Base-by-base conservation (phyloP, 2,113 vertebrate genomes). In the Caretta caretta region DNA sequence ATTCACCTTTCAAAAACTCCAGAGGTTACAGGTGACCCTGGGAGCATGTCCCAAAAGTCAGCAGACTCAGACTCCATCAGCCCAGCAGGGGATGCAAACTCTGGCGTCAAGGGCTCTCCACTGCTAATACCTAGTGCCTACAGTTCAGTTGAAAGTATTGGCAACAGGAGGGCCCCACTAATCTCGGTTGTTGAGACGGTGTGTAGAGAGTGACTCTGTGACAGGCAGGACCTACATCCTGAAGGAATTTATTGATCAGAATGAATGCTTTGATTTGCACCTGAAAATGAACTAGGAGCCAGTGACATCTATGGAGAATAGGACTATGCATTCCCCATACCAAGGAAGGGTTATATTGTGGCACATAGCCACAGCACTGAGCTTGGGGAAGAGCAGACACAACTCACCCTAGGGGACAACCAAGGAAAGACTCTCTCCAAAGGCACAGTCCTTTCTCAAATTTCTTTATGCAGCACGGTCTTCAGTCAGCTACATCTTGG, bases 291-390 rank as follows among this genome's bases (percentile, higher is more conserved):
- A 38, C 9, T 54, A 25, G 20, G 65, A 90, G 31, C 31, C 88
- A 38, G 46, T 46, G 13, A 4, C 54, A 10, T 35, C 88, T 65
- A 57, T 31, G 11, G 48, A 79, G n/a, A 14, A 6, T 87, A 1
- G 0, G 1, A n/a, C 27, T 48, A 14, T 59, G 79, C 0, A 0
- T 6, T 78, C 35, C 27, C 10, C 53, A 83, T 10, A 19, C 80
- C 88, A 88, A 51, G 53, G 38, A 75, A 69, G 65, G 17, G 6
- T 35, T 94, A 49, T 62, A 38, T 81, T 62, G 54, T 51, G 84
- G 48, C 8, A 14, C 1, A 57, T 42, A 14, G 35, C 12, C 46
- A 62, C 57, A 54, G 24, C 50, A n/a, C 42, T 79, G n/a, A 8
- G 12, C 1, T 80, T 31, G 35, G 82, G 24, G 5, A 46, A 3